These are phyloP conservation scores for Centropus bengalensis DNA, from an alignment of 2,113 vertebrate genomes.

Conservation along the genomic window DNA sequence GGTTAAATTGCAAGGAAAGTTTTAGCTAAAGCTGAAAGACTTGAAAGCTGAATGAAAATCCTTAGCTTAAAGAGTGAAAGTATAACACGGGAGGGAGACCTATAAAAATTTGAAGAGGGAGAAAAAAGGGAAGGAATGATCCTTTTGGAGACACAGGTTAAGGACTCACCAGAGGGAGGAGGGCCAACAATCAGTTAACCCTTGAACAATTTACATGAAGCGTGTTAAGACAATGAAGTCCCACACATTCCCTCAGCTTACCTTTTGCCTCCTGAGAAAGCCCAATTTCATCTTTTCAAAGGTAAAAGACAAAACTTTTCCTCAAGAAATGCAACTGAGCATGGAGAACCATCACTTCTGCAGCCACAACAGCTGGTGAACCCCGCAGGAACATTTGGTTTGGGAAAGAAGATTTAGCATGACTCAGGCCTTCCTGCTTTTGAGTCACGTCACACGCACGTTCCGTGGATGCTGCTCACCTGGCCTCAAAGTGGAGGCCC, in stretches of 20 bases:
- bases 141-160: background rate
- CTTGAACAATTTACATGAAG: too few relatives aligned
- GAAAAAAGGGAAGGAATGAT: background rate
- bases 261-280: background rate
- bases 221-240: rapidly evolving
- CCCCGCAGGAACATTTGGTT: rapidly evolving
- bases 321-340: background rate
- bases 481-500: background rate
- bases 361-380: background rate
- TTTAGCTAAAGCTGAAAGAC: background rate
- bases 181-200: too few relatives aligned
- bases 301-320: background rate
- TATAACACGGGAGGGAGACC: background rate
- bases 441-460: rapidly evolving
- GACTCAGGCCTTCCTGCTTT: background rate
- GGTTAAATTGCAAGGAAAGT: background rate
- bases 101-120: background rate
- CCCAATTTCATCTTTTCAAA: background rate
- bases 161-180: background rate
- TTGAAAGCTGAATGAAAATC: background rate
- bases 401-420: background rate
- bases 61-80: background rate
- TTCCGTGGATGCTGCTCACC: rapidly evolving
- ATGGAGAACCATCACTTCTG: background rate
- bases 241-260: background rate